Conservation (phyloP, 2,888 invertebrate genomes). For the Epinotia demarniana region DNA sequence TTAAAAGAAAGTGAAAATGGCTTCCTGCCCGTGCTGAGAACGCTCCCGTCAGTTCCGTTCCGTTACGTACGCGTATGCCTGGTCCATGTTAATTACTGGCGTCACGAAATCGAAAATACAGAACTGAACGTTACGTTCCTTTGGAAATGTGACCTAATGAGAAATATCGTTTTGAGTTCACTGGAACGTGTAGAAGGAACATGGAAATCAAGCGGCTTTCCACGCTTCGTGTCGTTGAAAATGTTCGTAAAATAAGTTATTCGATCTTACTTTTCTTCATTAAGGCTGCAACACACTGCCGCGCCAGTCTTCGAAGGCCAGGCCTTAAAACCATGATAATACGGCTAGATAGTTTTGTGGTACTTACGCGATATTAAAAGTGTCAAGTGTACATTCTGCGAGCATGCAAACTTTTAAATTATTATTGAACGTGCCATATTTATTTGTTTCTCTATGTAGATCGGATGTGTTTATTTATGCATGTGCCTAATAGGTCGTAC, state of each 20-base stretch:
- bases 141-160: slow-evolving; percentile 27
- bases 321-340: too few relatives aligned
- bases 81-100: slow-evolving; percentile 80
- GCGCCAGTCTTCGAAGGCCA: too few relatives aligned
- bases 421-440: not conserved
- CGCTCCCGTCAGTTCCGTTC: slow-evolving; percentile 71
- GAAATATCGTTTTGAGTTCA: slow-evolving; percentile 16
- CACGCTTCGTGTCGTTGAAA: not conserved
- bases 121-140: slow-evolving; percentile 62
- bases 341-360: not conserved
- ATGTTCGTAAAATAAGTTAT: not conserved
- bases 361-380: too few relatives aligned
- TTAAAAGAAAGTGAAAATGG: slow-evolving; percentile 80
- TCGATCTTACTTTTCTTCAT: too few relatives aligned
- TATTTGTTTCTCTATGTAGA: not conserved
- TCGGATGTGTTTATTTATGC: too few relatives aligned
- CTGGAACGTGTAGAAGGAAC: slow-evolving; percentile 20
- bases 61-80: slow-evolving; percentile 76
- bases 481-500: too few relatives aligned
- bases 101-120: slow-evolving; percentile 82
- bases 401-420: not conserved
- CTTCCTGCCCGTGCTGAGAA: slow-evolving; percentile 58
- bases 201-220: slow-evolving; percentile 7
- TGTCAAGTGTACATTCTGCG: not conserved
- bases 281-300: too few relatives aligned